Evolutionary conservation across 2,888 invertebrate genomes (phyloP).

Genomic region (Tridacna gigas): DNA sequence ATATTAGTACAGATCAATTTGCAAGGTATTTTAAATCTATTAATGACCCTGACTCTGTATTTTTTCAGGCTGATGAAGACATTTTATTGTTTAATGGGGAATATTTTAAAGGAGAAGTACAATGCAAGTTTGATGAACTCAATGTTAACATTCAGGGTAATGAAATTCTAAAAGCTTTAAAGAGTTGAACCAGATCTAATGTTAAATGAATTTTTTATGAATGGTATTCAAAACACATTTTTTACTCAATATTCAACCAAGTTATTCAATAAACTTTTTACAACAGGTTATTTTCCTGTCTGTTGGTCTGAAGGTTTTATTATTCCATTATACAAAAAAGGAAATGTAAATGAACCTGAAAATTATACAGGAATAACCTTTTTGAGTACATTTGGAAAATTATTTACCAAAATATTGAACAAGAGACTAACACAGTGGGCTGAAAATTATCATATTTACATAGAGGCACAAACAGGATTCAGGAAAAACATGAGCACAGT

Average conservation of each 20-base stretch:
- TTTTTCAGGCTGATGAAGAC: slow-evolving; percentile 41
- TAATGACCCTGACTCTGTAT: slow-evolving; percentile 30
- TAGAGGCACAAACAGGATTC: slow-evolving; percentile 17
- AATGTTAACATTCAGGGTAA: not conserved
- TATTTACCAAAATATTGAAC: slow-evolving; percentile 22
- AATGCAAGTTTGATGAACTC: slow-evolving; percentile 28
- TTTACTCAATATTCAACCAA: not conserved
- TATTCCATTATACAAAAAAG: slow-evolving; percentile 27
- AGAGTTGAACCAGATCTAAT: slow-evolving; percentile 9
- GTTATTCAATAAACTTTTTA: slow-evolving; percentile 35
- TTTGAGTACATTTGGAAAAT: slow-evolving; percentile 16
- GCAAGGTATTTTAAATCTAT: slow-evolving; percentile 33
- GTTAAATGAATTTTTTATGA: slow-evolving; percentile 24
- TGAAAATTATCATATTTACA: slow-evolving; percentile 14
- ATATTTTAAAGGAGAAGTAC: slow-evolving; percentile 34
- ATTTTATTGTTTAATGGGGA: slow-evolving; percentile 22
- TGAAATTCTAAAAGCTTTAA: slow-evolving; percentile 5
- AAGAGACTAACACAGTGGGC: slow-evolving; percentile 16
- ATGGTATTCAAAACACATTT: not conserved
- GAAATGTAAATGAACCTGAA: slow-evolving; percentile 3
- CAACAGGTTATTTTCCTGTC: slow-evolving; percentile 6
- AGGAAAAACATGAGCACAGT: slow-evolving; percentile 19
- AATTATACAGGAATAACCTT: slow-evolving; percentile 30
- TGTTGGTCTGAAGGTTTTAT: slow-evolving; percentile 35
- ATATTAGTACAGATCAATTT: not conserved